Conservation (phyloP, 2,113 vertebrate species). For the Glaucomys volans region DNA sequence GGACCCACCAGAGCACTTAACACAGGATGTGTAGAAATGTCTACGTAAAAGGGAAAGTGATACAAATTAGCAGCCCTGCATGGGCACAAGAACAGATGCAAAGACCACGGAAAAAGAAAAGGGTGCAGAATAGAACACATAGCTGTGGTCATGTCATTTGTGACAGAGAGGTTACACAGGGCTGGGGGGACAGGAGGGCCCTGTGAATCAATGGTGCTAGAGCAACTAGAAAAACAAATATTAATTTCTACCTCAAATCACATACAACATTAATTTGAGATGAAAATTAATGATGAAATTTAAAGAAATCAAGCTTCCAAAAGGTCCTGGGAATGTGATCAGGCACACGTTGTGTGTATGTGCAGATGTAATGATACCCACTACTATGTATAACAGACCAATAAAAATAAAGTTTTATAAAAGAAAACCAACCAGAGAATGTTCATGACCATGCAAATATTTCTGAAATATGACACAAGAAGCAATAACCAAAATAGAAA, state of each 20-base stretch:
- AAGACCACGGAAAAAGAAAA: not conserved
- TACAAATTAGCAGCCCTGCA: not conserved
- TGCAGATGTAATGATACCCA: not conserved
- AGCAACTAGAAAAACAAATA: not conserved
- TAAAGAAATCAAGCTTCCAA: constrained; percentile 13
- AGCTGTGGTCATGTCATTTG: not conserved
- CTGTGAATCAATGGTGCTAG: not conserved
- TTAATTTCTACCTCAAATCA: not conserved
- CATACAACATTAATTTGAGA: constrained; percentile 16
- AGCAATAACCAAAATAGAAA: not conserved
- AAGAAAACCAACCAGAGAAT: constrained; percentile 5
- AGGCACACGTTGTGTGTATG: not conserved
- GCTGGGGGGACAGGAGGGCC: not conserved
- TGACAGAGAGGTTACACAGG: not conserved
- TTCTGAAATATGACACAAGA: constrained; percentile 37
- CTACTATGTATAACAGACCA: too few species aligned
- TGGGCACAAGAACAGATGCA: not conserved
- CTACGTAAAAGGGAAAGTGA: not conserved
- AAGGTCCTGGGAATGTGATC: not conserved
- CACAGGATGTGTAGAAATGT: not conserved
- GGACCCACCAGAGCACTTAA: not conserved
- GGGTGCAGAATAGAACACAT: not conserved
- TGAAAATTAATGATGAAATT: not conserved
- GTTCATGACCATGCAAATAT: not conserved
- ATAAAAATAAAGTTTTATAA: not conserved